phyloP scores from a whole-genome alignment of 2,888 invertebrate genomes.

The Corbicula japonica region DNA sequence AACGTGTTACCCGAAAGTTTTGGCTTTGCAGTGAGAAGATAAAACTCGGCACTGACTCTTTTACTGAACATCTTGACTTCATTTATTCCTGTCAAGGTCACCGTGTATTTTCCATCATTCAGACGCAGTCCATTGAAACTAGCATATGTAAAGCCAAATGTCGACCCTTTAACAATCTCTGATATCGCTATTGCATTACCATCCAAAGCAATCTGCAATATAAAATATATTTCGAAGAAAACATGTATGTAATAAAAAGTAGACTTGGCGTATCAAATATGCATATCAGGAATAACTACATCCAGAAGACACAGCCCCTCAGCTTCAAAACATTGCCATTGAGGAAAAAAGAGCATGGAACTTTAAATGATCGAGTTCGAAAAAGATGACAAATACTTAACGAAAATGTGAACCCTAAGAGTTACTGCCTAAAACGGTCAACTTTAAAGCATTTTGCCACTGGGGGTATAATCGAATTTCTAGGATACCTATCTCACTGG shows the following conservation, averaged over 20 bases:
- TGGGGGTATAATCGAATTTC: too few relatives aligned
- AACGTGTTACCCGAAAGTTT: too few relatives aligned
- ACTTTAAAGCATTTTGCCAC: too few relatives aligned
- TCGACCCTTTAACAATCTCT: conserved; percentile 34
- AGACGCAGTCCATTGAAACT: conserved; percentile 32
- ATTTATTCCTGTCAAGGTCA: conserved; percentile 44
- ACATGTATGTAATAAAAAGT: too few relatives aligned
- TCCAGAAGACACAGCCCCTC: not conserved
- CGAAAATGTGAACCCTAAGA: too few relatives aligned
- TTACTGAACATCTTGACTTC: conserved; percentile 55
- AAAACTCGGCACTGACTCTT: too few relatives aligned
- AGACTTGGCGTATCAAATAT: not conserved
- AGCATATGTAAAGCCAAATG: conserved; percentile 35
- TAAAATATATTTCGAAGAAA: not conserved
- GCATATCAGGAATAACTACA: not conserved
- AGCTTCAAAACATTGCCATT: not conserved
- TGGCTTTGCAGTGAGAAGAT: too few relatives aligned
- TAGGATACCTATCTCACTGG: too few relatives aligned
- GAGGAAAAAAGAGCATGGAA: not conserved
- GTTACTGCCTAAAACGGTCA: too few relatives aligned
- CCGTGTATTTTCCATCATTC: conserved; percentile 42
- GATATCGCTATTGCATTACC: not conserved
- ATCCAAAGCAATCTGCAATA: not conserved
- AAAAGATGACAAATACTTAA: too few relatives aligned
- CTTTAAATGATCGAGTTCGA: too few relatives aligned